These are phyloP conservation scores for Diadumene lineata DNA, from an alignment of 92 coral and sea anemone species.

Conservation along the genomic window DNA sequence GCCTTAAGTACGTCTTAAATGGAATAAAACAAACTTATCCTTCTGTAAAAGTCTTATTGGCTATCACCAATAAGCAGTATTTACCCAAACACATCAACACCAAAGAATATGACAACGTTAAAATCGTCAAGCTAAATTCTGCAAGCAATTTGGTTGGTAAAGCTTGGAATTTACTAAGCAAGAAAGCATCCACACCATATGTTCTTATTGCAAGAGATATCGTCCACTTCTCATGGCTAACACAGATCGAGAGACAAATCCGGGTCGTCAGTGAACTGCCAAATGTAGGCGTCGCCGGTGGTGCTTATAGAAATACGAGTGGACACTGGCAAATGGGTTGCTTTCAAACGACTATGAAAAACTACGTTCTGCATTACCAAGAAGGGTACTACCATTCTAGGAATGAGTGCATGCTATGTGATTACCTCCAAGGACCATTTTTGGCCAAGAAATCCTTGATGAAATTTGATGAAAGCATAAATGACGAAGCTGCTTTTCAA, in stretches of 20 bases:
- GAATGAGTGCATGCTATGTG: slow-evolving; percentile 42
- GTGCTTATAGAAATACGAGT: slow-evolving; percentile 42
- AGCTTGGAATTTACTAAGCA: slow-evolving; percentile 37
- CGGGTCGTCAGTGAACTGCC: slow-evolving; percentile 58
- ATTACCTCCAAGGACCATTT: slow-evolving; percentile 55
- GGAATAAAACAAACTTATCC: slow-evolving; percentile 47
- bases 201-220: slow-evolving; percentile 48
- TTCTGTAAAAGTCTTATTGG: slow-evolving; percentile 30
- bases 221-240: slow-evolving; percentile 50
- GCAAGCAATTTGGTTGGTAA: slow-evolving; percentile 3
- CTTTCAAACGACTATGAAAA: slow-evolving; percentile 40
- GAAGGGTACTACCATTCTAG: slow-evolving; percentile 54
- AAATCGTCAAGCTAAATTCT: slow-evolving; percentile 2
- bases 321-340: slow-evolving; percentile 70
- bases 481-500: slow-evolving; percentile 40
- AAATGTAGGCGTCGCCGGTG: slow-evolving; percentile 52
- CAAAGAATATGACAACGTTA: slow-evolving; percentile 17
- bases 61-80: slow-evolving; percentile 15
- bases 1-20: slow-evolving; percentile 28
- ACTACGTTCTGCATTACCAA: slow-evolving; percentile 48
- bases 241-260: slow-evolving; percentile 48
- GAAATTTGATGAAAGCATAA: slow-evolving; percentile 37
- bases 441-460: slow-evolving; percentile 38
- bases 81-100: too few species aligned
- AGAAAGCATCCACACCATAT: slow-evolving; percentile 39